Percentiles rank a stretch among this genome's conserved stretches.
These are phyloP conservation scores for Macrostomum lignano DNA, from an alignment of 1,140 invertebrate species.

Conservation along the genomic window DNA sequence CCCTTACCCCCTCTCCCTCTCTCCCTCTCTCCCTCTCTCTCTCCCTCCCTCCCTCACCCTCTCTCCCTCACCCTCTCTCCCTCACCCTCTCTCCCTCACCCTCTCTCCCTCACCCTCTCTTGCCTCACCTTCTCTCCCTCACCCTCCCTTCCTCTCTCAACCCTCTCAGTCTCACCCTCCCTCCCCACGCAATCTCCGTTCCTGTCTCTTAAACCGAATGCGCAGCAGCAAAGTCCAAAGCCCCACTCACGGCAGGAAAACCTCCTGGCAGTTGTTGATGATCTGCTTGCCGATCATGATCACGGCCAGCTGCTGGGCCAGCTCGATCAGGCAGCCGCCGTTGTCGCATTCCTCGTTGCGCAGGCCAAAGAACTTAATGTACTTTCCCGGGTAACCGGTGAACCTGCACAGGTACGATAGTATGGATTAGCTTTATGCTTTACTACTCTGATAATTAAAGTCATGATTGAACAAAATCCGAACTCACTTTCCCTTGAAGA, in stretches of 20 bases:
- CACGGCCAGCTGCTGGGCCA: constrained; percentile 48
- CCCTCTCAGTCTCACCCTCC: too few species aligned
- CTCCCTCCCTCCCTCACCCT: too few species aligned
- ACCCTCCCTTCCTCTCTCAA: too few species aligned
- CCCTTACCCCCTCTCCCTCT: too few species aligned
- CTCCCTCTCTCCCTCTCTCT: too few species aligned
- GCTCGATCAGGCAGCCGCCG: constrained; percentile 48
- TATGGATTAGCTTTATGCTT: constrained; percentile 4
- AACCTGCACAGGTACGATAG: constrained; percentile 30
- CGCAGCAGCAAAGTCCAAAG: too few species aligned
- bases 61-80: too few species aligned
- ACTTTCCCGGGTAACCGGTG: constrained; percentile 44
- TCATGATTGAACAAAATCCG: background rate
- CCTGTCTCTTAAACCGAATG: too few species aligned
- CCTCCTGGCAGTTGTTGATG: constrained; percentile 47
- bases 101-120: too few species aligned
- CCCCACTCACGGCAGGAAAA: constrained; percentile 18
- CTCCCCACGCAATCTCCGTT: too few species aligned
- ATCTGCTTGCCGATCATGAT: constrained; percentile 61
- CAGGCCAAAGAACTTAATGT: constrained; percentile 39
- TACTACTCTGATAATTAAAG: constrained; percentile 7
- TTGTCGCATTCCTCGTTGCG: constrained; percentile 46
- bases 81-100: too few species aligned
- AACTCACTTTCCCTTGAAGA: constrained; percentile 54
- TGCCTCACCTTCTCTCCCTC: too few species aligned